phyloP scores from a whole-genome alignment of 2,888 invertebrate genomes.

The Siphlonurus alternatus region DNA sequence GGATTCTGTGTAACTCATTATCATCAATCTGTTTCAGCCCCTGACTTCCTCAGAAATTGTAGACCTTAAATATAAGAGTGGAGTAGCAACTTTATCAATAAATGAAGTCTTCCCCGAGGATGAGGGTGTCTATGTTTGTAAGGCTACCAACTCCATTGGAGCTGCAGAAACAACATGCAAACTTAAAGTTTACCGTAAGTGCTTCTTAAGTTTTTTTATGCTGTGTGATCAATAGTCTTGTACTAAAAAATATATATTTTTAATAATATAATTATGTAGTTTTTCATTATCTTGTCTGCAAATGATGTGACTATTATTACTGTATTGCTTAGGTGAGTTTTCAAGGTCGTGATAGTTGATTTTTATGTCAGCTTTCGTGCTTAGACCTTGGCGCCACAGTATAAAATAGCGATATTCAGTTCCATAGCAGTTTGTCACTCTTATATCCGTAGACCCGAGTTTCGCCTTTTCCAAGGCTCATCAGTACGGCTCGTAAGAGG shows the following conservation, averaged over 20 bases:
- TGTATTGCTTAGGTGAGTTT: slow-evolving; percentile 2
- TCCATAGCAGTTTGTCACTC: too few species aligned
- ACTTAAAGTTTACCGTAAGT: slow-evolving; percentile 67
- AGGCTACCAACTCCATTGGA: slow-evolving; percentile 83
- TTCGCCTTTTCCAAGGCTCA: too few species aligned
- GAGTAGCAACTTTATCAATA: slow-evolving; percentile 71
- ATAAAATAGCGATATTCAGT: too few species aligned
- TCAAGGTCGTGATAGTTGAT: too few species aligned
- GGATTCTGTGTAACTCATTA: slow-evolving; percentile 1
- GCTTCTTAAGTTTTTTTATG: slow-evolving; percentile 1
- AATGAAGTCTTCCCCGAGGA: slow-evolving; percentile 92
- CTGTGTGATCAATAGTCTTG: background rate
- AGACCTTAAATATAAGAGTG: slow-evolving; percentile 82
- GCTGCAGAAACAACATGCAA: slow-evolving; percentile 68
- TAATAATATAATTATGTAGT: slow-evolving; percentile 1
- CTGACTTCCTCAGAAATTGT: slow-evolving; percentile 65
- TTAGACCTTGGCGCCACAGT: too few species aligned
- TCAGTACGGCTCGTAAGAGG: too few species aligned
- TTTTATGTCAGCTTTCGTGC: too few species aligned
- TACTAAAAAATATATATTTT: background rate
- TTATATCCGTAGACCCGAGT: too few species aligned
- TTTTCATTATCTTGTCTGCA: background rate
- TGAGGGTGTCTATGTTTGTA: slow-evolving; percentile 77
- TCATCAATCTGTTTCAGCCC: slow-evolving; percentile 21
- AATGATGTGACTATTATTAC: background rate